phyloP scores from a whole-genome alignment of 2,888 invertebrate species.

The Drosophila kambysellisi region DNA sequence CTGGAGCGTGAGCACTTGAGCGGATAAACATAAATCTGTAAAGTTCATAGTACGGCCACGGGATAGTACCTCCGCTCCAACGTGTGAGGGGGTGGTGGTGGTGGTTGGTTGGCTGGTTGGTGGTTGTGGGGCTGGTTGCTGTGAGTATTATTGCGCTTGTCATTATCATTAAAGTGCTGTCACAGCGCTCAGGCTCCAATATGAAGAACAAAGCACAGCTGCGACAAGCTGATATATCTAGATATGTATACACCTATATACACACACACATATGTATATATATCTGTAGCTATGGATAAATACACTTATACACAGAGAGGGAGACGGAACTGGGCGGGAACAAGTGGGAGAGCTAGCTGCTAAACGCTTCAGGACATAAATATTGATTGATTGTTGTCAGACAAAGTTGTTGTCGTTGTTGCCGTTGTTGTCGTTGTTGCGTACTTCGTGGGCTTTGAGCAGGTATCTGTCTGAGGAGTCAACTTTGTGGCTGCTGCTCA shows the following conservation, averaged over 20 bases:
- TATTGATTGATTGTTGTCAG: slow-evolving; percentile 80
- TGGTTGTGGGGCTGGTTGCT: slow-evolving; percentile 21
- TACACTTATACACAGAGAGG: not conserved
- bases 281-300: slow-evolving; percentile 35
- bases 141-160: slow-evolving; percentile 74
- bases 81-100: not conserved
- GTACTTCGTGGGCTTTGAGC: slow-evolving; percentile 31
- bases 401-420: slow-evolving; percentile 34
- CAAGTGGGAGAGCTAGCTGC: slow-evolving; percentile 54
- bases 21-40: slow-evolving; percentile 78
- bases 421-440: slow-evolving; percentile 40
- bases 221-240: slow-evolving; percentile 22
- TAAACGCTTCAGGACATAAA: slow-evolving; percentile 74
- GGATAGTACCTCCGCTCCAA: slow-evolving; percentile 35
- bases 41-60: slow-evolving; percentile 55
- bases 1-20: slow-evolving; percentile 57
- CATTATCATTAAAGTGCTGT: slow-evolving; percentile 75
- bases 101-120: not conserved
- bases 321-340: not conserved
- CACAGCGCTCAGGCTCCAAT: slow-evolving; percentile 32
- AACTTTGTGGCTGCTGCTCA: slow-evolving; percentile 66
- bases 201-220: slow-evolving; percentile 61
- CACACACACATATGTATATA: slow-evolving; percentile 3
- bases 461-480: slow-evolving; percentile 64
- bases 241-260: slow-evolving; percentile 12